Evolutionary conservation across 2,888 invertebrate genomes (phyloP), one percentile per base, ranked within the genome.

Genomic region (Drosophila leonis): DNA sequence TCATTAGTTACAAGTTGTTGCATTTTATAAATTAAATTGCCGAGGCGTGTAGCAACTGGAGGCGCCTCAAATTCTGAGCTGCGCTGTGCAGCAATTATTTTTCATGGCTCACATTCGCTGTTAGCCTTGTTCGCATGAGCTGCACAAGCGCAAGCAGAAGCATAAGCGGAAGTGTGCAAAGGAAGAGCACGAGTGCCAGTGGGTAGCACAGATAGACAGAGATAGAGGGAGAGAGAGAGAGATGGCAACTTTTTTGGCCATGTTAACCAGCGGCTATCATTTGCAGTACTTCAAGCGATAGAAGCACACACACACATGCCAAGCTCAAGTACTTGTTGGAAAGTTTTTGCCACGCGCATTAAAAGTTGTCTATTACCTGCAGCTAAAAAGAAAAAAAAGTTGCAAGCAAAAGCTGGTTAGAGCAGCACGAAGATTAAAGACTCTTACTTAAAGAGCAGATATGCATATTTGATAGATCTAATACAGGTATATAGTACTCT

Each of bases 1-100:
- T 84, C 88, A 84, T 88, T 84, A 84, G 85, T 77, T 72, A 73
- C 81, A 85, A 88, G 73, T 72, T 88, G 83, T 76, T 84, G 65
- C 85, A 84, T 87, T 84, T 84, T 83, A 85, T 81, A 85, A 84
- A 88, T 84, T 85, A 81, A 85, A 88, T 85, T 88, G 74, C 66
- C 71, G 65, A 42, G 51, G 55, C 65, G 41, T 62, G 62, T 65
- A 48, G 55, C 61, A 73, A 56, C 55, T 54, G 15, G 51, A 74
- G 51, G 31, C 63, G 70, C 42, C 51, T 74, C 69, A 55, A 56
- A 49, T 64, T 54, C 59, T 18, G 20, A 24, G 54, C 54, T 42
- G 6, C 15, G 37, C 62, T 54, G 33, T 33, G 39, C 46, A 66
- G 66, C 62, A 78, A 78, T 72, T 75, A 78, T 72, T 67, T 77